Percentiles rank a stretch among this genome's conserved stretches.
These are phyloP conservation scores for Gymnoscelis rufifasciata DNA, from an alignment of 2,888 invertebrate genomes.

Conservation along the genomic window DNA sequence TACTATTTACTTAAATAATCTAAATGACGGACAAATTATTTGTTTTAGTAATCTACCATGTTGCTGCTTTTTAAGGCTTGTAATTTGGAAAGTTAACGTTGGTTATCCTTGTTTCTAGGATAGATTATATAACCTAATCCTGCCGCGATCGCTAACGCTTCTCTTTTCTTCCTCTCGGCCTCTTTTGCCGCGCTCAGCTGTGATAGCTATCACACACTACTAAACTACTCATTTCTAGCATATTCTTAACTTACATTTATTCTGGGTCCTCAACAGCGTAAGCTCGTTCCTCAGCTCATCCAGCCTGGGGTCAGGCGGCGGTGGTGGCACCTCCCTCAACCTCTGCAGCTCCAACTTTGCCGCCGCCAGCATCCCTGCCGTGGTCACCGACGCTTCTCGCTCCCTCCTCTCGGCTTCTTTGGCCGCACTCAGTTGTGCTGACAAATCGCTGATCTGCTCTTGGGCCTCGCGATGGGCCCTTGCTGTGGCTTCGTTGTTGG, in stretches of 20 bases:
- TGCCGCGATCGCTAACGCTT: conserved; percentile 72
- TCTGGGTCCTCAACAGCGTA: conserved; percentile 84
- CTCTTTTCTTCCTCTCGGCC: conserved; percentile 69
- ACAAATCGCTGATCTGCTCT: conserved; percentile 68
- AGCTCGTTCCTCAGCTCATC: conserved; percentile 88
- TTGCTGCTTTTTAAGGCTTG: too few species aligned
- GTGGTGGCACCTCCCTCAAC: conserved; percentile 80
- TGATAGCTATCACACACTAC: too few species aligned
- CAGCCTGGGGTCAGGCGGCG: conserved; percentile 85
- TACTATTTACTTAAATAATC: too few species aligned
- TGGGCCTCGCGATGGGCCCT: conserved; percentile 75
- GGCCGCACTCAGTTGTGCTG: conserved; percentile 69
- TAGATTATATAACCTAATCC: too few species aligned
- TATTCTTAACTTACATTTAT: conserved; percentile 79
- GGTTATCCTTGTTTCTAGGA: too few species aligned
- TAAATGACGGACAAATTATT: too few species aligned
- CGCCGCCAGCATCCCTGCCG: conserved; percentile 81
- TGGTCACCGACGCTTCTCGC: conserved; percentile 70
- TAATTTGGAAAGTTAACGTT: too few species aligned
- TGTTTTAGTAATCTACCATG: too few species aligned
- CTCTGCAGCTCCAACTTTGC: conserved; percentile 83
- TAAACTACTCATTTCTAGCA: too few species aligned
- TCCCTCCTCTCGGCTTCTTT: conserved; percentile 72
- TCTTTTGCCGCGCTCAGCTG: conserved; percentile 72
- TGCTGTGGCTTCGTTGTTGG: conserved; percentile 78